Evolutionary conservation across 2,888 invertebrate genomes (phyloP).

Genomic region (Polydrusus cervinus): DNA sequence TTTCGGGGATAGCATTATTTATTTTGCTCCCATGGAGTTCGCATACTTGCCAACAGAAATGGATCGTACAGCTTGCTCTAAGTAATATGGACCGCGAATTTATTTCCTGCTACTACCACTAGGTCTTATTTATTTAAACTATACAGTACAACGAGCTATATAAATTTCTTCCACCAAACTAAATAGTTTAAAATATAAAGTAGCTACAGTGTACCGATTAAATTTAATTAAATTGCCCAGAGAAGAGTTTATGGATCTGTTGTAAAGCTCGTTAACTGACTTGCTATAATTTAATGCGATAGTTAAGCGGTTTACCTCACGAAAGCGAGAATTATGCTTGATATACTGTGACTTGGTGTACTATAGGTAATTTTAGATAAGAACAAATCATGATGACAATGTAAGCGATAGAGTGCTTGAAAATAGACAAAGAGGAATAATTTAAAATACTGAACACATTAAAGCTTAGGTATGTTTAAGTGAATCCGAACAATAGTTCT

Average conservation of each 20-base stretch:
- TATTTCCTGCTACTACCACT: neutral
- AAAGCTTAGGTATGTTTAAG: no score
- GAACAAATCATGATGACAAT: neutral
- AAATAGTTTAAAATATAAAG: neutral
- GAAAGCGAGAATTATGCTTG: neutral
- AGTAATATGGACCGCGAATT: neutral
- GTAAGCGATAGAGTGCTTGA: no score
- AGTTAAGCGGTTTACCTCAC: neutral
- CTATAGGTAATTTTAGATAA: neutral
- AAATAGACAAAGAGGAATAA: no score
- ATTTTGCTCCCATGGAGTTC: no score
- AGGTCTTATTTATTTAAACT: no score
- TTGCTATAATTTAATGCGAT: constrained; percentile 4
- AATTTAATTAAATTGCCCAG: neutral
- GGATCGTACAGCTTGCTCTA: no score
- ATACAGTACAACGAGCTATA: no score
- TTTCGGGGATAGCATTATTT: no score
- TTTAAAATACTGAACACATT: no score
- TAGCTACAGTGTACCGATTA: neutral
- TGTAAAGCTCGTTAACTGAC: constrained; percentile 4
- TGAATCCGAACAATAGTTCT: no score
- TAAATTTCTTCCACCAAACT: no score
- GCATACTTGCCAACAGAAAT: no score
- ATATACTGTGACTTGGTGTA: neutral
- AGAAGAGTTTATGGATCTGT: neutral